These are phyloP conservation scores for Sinopyrophorus schimmeli DNA, from an alignment of 2,888 invertebrate species.

Conservation along the genomic window DNA sequence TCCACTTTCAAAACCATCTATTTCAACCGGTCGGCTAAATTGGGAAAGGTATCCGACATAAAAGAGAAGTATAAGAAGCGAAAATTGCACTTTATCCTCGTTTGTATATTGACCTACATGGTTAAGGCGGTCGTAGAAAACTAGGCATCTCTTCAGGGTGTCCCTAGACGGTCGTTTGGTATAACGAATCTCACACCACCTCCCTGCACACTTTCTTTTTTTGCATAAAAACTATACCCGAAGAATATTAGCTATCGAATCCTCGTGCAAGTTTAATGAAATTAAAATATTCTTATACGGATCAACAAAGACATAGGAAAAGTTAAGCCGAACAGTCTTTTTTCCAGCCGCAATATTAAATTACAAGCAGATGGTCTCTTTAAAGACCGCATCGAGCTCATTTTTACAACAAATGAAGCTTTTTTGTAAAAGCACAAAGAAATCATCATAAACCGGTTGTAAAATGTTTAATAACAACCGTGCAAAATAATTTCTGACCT, in stretches of 20 bases:
- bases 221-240: constrained; percentile 40
- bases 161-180: constrained; percentile 41
- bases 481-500: no score
- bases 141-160: constrained; percentile 34
- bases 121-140: constrained; percentile 35
- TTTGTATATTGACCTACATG: constrained; percentile 39
- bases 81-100: constrained; percentile 39
- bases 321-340: no score
- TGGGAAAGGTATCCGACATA: constrained; percentile 25
- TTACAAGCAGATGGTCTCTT: no score
- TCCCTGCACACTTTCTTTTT: constrained; percentile 29
- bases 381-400: no score
- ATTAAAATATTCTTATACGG: no score
- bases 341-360: no score
- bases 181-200: constrained; percentile 41
- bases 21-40: constrained; percentile 27
- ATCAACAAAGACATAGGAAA: no score
- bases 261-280: no score
- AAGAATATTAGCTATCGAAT: constrained; percentile 42
- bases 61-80: constrained; percentile 27
- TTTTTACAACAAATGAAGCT: no score
- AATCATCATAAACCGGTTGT: no score
- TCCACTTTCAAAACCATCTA: constrained; percentile 26
- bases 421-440: no score
- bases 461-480: no score